Evolutionary conservation across 2,888 invertebrate species (phyloP).

Genomic region (Tetheella fluctuosa): DNA sequence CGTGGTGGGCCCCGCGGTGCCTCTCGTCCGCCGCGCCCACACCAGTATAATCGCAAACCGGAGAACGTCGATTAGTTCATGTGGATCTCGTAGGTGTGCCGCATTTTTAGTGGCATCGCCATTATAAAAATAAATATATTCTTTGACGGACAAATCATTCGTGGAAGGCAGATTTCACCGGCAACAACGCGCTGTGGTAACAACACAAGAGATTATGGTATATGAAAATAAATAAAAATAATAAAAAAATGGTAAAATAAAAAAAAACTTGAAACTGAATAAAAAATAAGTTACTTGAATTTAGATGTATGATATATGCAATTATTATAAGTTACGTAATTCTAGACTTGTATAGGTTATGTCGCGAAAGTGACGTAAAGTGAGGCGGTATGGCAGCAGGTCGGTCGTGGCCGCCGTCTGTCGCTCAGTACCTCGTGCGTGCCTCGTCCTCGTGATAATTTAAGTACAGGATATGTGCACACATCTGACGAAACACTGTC

Average conservation of each 20-base stretch:
- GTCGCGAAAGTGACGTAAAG: slow-evolving; percentile 53
- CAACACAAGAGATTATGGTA: slow-evolving; percentile 85
- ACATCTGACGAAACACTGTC: slow-evolving; percentile 50
- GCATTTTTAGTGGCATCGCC: slow-evolving; percentile 41
- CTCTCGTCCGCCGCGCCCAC: slow-evolving; percentile 56
- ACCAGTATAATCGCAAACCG: slow-evolving; percentile 69
- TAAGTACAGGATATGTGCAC: slow-evolving; percentile 75
- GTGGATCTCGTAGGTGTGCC: slow-evolving; percentile 38
- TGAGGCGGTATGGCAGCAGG: slow-evolving; percentile 48
- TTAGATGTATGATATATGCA: slow-evolving; percentile 84
- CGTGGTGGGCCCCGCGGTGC: slow-evolving; percentile 57
- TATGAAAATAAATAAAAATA: slow-evolving; percentile 71
- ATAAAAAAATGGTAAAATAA: slow-evolving; percentile 82
- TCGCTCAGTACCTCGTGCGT: slow-evolving; percentile 55
- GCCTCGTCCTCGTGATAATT: slow-evolving; percentile 74
- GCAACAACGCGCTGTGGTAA: slow-evolving; percentile 85
- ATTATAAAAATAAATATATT: slow-evolving; percentile 38
- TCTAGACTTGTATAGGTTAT: slow-evolving; percentile 77
- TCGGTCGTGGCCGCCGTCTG: slow-evolving; percentile 35
- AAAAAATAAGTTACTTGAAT: slow-evolving; percentile 83
- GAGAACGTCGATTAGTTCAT: slow-evolving; percentile 62
- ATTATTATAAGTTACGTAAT: slow-evolving; percentile 82
- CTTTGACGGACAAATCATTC: slow-evolving; percentile 79
- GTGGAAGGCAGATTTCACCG: slow-evolving; percentile 89
- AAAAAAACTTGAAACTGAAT: slow-evolving; percentile 82